Percentiles rank a stretch among this genome's conserved stretches.
These are phyloP conservation scores for Cantharis flavilabris DNA, from an alignment of 2,888 invertebrate species.

Conservation along the genomic window DNA sequence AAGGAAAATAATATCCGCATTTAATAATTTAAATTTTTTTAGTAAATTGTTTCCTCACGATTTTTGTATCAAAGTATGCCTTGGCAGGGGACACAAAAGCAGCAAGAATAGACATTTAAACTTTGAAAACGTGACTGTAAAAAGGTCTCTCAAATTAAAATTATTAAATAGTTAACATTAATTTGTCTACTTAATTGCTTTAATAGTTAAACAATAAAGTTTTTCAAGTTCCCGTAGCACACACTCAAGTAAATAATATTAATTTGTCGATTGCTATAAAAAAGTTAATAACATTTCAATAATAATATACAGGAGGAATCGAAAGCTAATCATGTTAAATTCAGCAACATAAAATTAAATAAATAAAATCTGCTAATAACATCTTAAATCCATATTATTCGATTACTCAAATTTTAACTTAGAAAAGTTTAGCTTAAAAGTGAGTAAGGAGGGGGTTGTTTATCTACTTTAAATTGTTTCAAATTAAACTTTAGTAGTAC, in stretches of 20 bases:
- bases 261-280: not conserved
- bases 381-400: too few relatives aligned
- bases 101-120: not conserved
- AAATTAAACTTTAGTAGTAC: too few relatives aligned
- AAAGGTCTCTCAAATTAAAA: not conserved
- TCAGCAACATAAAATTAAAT: too few relatives aligned
- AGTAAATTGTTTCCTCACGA: conserved; percentile 1
- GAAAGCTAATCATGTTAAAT: too few relatives aligned
- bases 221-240: not conserved
- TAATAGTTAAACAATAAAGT: not conserved
- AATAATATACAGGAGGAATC: too few relatives aligned
- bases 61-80: not conserved
- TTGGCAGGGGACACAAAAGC: not conserved
- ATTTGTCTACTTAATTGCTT: not conserved
- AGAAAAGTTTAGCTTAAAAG: too few relatives aligned
- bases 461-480: too few relatives aligned
- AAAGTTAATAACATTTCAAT: too few relatives aligned
- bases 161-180: not conserved
- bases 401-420: too few relatives aligned
- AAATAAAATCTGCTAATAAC: too few relatives aligned
- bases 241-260: not conserved
- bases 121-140: not conserved
- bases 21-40: not conserved
- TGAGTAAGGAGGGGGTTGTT: too few relatives aligned
- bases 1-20: conserved; percentile 1